Evolutionary conservation across 2,888 invertebrate species (phyloP), one percentile per base, ranked within the genome.

Genomic region (Tenthredo livida): DNA sequence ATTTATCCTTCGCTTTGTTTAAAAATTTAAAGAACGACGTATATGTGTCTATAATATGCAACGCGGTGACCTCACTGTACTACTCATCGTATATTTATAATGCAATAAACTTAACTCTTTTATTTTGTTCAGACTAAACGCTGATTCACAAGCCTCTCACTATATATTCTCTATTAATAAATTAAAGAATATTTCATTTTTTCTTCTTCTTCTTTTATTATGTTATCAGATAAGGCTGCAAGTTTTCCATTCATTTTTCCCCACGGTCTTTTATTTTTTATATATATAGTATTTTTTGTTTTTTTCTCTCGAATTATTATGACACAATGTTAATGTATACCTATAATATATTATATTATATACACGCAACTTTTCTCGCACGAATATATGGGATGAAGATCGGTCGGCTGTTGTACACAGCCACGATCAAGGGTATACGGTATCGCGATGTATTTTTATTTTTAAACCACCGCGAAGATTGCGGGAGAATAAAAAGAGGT

Each of bases 61-160:
- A 21, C 61, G 2, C 61, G 2, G 61, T 61, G 61, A 61, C 10
- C 25, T 61, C 61, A 61, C 25, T 12, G 61, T 10, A 61, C 25
- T 10, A 61, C 61, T 61, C 61, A 61, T 61, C 61, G 61, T 61
- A 61, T 25, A 61, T 61, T 61, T 61, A 61, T 61, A 61, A 25
- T 25, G 10, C 61, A 21, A 25, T 25, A 61, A 61, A 25, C 3
- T 50, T 61, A 61, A 61, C 61, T 61, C 61, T 61, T 61, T 61
- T 61, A 61, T 61, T 61, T 61, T 61, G 5, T 25, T 1, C 25
- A 25, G 61, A 61, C 21, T 61, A 61, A 61, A 25, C 61, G 61
- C n/a, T 61, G 61, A 61, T 61, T 50, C 50, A 50, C 12, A 0
- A 43, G 40, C 10, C 12, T 47, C 47, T 47, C 47, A 15, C 15